Conservation (phyloP, 1,140 invertebrate species). For the Dufourea novaeangliae region DNA sequence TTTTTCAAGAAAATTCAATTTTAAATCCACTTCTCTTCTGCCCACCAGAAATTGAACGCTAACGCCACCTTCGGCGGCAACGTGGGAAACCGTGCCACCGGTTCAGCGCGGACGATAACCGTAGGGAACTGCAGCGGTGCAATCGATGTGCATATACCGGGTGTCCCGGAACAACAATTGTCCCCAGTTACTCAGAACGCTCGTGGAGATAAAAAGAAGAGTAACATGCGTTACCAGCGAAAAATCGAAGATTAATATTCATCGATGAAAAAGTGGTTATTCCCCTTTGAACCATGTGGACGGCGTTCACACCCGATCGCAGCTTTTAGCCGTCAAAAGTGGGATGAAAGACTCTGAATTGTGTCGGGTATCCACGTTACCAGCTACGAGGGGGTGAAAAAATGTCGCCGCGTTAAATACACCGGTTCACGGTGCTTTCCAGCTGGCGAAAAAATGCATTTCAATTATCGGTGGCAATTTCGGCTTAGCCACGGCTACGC, state of each 20-base stretch:
- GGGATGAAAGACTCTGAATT: constrained; percentile 14
- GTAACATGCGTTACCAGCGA: not conserved
- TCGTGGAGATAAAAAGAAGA: not conserved
- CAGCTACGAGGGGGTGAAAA: constrained; percentile 5
- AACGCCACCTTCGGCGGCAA: constrained; percentile 50
- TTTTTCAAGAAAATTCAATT: not conserved
- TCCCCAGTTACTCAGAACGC: not conserved
- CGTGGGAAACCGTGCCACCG: not conserved
- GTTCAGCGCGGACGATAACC: constrained; percentile 39
- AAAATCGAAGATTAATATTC: not conserved
- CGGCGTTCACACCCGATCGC: not conserved
- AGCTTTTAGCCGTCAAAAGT: constrained; percentile 25
- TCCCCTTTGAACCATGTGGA: not conserved
- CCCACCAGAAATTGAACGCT: constrained; percentile 12
- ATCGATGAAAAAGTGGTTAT: not conserved
- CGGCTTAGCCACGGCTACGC: constrained; percentile 56
- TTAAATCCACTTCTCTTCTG: not conserved
- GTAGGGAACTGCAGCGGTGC: constrained; percentile 45
- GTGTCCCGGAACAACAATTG: constrained; percentile 5
- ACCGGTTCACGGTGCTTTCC: constrained; percentile 36
- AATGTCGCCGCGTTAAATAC: constrained; percentile 55
- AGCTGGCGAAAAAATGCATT: constrained; percentile 61
- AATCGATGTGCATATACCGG: constrained; percentile 52
- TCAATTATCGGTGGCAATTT: constrained; percentile 68
- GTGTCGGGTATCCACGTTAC: constrained; percentile 9